phyloP scores from a whole-genome alignment of 2,888 invertebrate species.

The Unio pictorum region DNA sequence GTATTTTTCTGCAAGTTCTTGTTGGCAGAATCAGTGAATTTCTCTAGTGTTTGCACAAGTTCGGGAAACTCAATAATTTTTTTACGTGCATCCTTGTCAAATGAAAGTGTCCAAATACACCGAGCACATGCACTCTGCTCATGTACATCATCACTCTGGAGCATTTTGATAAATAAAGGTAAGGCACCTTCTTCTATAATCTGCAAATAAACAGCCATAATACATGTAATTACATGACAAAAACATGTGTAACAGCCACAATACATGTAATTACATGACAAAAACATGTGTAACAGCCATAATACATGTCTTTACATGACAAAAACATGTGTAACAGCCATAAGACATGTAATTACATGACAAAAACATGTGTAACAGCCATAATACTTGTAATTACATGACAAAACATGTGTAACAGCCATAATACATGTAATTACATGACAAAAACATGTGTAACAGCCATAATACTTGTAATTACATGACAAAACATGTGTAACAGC shows the following conservation, averaged over 20 bases:
- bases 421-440: too few species aligned
- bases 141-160: conserved; percentile 46
- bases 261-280: not conserved
- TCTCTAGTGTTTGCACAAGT: conserved; percentile 47
- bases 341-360: too few species aligned
- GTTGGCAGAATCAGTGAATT: conserved; percentile 48
- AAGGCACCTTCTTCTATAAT: conserved; percentile 60
- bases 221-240: not conserved
- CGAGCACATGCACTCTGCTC: conserved; percentile 55
- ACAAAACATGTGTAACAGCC: too few species aligned
- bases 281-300: too few species aligned
- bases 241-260: not conserved
- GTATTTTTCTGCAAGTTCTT: conserved; percentile 48
- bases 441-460: too few species aligned
- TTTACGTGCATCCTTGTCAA: conserved; percentile 57
- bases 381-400: too few species aligned
- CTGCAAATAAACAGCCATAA: conserved; percentile 22
- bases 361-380: too few species aligned
- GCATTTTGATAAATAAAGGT: conserved; percentile 49
- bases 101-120: conserved; percentile 61
- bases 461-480: too few species aligned
- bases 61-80: conserved; percentile 46
- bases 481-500: too few species aligned
- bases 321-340: too few species aligned
- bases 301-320: too few species aligned